Conservation (phyloP, 2,888 invertebrate genomes). For the Phyllotreta cruciferae region DNA sequence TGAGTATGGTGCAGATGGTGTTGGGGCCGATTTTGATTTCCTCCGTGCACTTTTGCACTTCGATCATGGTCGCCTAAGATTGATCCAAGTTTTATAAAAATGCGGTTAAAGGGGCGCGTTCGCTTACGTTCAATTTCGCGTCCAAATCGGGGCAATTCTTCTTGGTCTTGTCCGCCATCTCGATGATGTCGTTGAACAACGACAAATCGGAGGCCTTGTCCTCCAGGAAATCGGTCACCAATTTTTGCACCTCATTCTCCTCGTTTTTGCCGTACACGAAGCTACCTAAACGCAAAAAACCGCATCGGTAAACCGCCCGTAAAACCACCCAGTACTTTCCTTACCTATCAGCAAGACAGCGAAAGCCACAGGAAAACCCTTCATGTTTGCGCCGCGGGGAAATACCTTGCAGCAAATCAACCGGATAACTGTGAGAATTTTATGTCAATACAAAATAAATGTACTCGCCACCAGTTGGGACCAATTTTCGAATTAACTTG, state of each 20-base stretch:
- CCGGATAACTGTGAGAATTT: neutral
- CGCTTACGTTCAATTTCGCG: slow-evolving; percentile 28
- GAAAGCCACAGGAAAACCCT: neutral
- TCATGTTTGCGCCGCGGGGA: neutral
- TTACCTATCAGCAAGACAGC: slow-evolving; percentile 2
- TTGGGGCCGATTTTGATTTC: slow-evolving; percentile 33
- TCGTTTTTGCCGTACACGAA: neutral
- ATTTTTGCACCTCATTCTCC: slow-evolving; percentile 10
- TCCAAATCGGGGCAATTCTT: slow-evolving; percentile 33
- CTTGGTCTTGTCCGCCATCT: slow-evolving; percentile 23
- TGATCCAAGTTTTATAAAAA: neutral
- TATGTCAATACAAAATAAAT: slow-evolving; percentile 9
- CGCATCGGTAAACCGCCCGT: no score
- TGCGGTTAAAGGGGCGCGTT: neutral
- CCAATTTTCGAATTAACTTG: slow-evolving; percentile 11
- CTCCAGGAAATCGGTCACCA: slow-evolving; percentile 12
- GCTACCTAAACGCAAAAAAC: neutral
- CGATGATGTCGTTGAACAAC: slow-evolving; percentile 18
- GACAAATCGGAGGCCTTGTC: slow-evolving; percentile 26
- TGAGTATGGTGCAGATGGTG: slow-evolving; percentile 36
- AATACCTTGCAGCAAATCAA: no score
- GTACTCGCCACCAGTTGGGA: neutral
- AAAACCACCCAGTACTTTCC: neutral
- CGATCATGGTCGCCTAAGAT: slow-evolving; percentile 23
- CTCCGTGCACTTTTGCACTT: slow-evolving; percentile 28